Evolutionary conservation across 2,113 vertebrate species (phyloP).

Genomic region (Nycticebus coucang): DNA sequence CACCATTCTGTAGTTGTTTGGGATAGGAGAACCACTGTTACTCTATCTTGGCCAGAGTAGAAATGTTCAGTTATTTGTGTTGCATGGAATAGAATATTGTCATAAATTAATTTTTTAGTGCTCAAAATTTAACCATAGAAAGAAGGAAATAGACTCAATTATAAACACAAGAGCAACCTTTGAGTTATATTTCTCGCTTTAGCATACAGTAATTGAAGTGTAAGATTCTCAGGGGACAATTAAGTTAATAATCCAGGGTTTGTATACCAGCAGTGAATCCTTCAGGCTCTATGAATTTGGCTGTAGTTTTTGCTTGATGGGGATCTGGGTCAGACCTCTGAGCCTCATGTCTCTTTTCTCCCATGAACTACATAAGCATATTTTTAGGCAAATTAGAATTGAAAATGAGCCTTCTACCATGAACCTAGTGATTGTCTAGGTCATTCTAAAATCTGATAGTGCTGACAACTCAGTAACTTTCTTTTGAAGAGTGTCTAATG

Average conservation of each 20-base stretch:
- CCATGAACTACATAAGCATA: neutral
- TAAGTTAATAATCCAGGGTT: neutral
- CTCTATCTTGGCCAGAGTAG: neutral
- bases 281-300: neutral
- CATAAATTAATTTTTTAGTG: neutral
- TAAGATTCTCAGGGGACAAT: neutral
- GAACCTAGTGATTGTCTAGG: neutral
- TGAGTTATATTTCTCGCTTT: neutral
- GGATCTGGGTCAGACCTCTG: neutral
- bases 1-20: neutral
- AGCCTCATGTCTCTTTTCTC: neutral
- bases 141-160: neutral
- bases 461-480: neutral
- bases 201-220: neutral
- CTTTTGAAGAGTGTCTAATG: neutral
- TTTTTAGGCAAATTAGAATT: slow-evolving; percentile 15
- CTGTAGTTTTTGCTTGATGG: neutral
- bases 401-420: neutral
- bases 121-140: neutral
- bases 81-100: neutral
- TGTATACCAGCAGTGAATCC: neutral
- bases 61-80: neutral
- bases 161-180: neutral
- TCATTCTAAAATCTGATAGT: neutral
- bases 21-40: neutral